Base-by-base conservation (phyloP, 2,113 vertebrate genomes). In the Corythoichthys intestinalis region DNA sequence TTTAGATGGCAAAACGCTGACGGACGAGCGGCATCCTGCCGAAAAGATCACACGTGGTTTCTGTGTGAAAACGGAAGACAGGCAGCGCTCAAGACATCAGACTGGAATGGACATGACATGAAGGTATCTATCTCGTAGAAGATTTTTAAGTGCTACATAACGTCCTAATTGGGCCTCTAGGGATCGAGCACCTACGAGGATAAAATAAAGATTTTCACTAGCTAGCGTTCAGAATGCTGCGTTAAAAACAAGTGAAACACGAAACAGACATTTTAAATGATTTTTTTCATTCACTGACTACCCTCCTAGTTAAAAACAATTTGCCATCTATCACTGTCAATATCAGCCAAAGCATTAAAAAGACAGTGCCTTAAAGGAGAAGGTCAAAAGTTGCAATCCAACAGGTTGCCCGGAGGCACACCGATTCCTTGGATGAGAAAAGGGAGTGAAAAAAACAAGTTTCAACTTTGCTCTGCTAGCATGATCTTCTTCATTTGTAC, bases 141-240 rank as follows among this genome's bases (percentile, higher is more conserved):
- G 6, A 15, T 15, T 34, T 56, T 34, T 34, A 44, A 80, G 66
- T 20, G 70, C 70, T 72, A 72, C n/a, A 41, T 80, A 73, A 85
- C 77, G 78, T 85, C 71, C 83, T 90, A 87, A 88, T 90, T 87
- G 84, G 86, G 17, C 77, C 85, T 80, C 84, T 52, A 84, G 82
- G 86, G 69, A 78, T 80, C 75, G 69, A 69, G 62, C 81, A 80
- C 79, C 74, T 69, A 67, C 9, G 17, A 69, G 41, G 37, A 39
- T 46, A 49, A 61, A n/a, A 3, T 56, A 68, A 17, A 48, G 71
- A 72, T 80, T 58, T 52, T 83, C 78, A 81, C 71, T 66, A 74
- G 69, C 82, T 83, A 80, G 86, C 75, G 71, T 80, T 79, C 57
- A 14, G 81, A 67, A 58, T 57, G 71, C 52, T 52, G 75, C 71